Evolutionary conservation across 2,888 invertebrate genomes (phyloP).

Genomic region (Microctonus brassicae): DNA sequence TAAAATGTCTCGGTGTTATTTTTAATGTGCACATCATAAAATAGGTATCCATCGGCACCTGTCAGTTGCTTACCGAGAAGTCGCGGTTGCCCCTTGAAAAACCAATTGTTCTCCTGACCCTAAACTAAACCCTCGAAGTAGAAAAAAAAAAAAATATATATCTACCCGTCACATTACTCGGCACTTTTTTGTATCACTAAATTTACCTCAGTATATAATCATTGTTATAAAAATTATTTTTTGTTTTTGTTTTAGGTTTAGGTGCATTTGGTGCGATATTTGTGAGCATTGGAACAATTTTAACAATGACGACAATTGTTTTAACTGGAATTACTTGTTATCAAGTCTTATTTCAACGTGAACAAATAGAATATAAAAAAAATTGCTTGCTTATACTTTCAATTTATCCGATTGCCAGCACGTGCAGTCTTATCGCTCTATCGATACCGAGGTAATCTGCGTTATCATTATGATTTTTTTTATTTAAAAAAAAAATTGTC

Average conservation of each 20-base stretch:
- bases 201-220: background rate
- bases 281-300: slow-evolving; percentile 55
- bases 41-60: background rate
- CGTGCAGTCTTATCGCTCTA: slow-evolving; percentile 61
- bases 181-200: background rate
- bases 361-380: slow-evolving; percentile 57
- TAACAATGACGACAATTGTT: slow-evolving; percentile 58
- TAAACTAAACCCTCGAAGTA: background rate
- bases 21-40: background rate
- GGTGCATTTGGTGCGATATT: slow-evolving; percentile 58
- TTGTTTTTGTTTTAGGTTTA: slow-evolving; percentile 58
- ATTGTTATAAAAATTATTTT: too few species aligned
- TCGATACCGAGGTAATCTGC: slow-evolving; percentile 61
- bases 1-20: background rate
- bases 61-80: slow-evolving; percentile 3
- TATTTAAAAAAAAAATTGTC: background rate
- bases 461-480: background rate
- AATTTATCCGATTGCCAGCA: slow-evolving; percentile 63
- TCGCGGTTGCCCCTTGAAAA: background rate
- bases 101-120: background rate
- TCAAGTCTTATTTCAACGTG: slow-evolving; percentile 57
- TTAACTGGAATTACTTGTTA: slow-evolving; percentile 58
- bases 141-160: background rate
- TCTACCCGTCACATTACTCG: background rate
- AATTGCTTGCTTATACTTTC: slow-evolving; percentile 57